Base-by-base conservation (phyloP, 1,140 invertebrate species). In the Sminthurinus signatus region DNA sequence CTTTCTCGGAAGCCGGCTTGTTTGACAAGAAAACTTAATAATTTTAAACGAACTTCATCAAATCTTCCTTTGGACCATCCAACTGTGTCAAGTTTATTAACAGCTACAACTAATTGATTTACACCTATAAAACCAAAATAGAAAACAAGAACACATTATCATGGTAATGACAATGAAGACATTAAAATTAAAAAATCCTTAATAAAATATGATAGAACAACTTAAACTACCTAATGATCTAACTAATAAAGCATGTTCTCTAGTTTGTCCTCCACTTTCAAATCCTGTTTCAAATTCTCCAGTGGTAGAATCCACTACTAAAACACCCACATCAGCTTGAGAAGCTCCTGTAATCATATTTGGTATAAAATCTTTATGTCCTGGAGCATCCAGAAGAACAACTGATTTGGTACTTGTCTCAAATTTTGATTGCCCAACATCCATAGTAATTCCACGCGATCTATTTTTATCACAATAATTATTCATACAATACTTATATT, bases 281-380 rank as follows among this genome's bases (percentile, higher is more conserved):
- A 99, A 99, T 3, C 96, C 96, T 55, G 94, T 96, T 79, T 99
- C 96, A 80, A 99, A 99, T 80, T 98, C 96, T 19, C 96, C 96
- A 74, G 86, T 74, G 23, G 82, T 82, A 1, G 95, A 91, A 82
- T 99, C 95, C 1, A 99, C 89, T 0, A 99, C 96, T 17, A 99
- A 79, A 42, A 99, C 79, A 31, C 93, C 94, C 8, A 94, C 94
- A 81, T 99, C 96, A 28, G 96, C 96, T 79, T 98, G 93, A 14
- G 93, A 89, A 28, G 95, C 93, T 51, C 94, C 94, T 31, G 88
- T 93, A 62, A 99, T 99, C 96, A 99, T 98, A 74, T 98, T 98
- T 1, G 96, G 96, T 74, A 99, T 98, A 75, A 99, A 99, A 78
- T 99, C 86, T 80, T 89, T 94, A 76, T 99, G 96, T 0, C 96